These are phyloP conservation scores for Ostrea denselamellosa DNA, from an alignment of 1,140 invertebrate genomes.

Conservation along the genomic window DNA sequence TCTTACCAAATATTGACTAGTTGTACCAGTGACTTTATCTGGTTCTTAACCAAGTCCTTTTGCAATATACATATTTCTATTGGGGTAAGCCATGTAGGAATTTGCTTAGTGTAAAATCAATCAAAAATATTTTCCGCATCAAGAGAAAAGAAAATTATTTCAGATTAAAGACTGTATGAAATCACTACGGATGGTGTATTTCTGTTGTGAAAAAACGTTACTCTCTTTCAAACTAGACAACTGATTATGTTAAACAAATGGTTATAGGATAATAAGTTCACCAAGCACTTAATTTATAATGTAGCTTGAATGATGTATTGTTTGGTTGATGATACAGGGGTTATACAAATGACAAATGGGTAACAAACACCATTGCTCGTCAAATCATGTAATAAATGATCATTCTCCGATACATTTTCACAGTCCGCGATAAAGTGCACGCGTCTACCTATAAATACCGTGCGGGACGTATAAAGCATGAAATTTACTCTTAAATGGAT, in stretches of 20 bases:
- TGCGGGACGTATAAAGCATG: background rate
- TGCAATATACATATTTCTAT: too few relatives aligned
- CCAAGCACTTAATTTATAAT: slow-evolving; percentile 1
- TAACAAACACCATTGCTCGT: slow-evolving; percentile 32
- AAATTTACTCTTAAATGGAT: background rate
- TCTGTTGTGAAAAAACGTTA: background rate
- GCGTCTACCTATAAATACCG: background rate
- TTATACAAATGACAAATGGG: background rate
- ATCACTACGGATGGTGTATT: background rate
- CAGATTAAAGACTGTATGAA: too few relatives aligned
- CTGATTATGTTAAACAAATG: slow-evolving; percentile 34
- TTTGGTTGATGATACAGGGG: background rate
- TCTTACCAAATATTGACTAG: too few relatives aligned
- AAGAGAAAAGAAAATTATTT: too few relatives aligned
- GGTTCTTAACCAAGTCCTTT: too few relatives aligned
- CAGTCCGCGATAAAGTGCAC: background rate
- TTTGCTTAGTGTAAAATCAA: too few relatives aligned
- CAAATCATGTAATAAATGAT: slow-evolving; percentile 1
- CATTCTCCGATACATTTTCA: background rate
- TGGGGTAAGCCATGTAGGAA: too few relatives aligned
- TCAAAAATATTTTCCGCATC: too few relatives aligned
- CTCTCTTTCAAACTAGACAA: background rate
- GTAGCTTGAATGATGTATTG: background rate
- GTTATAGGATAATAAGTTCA: slow-evolving; percentile 33
- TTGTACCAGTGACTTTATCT: too few relatives aligned